Evolutionary conservation across 1,140 invertebrate genomes (phyloP).

Genomic region (Drosophila sp.): DNA sequence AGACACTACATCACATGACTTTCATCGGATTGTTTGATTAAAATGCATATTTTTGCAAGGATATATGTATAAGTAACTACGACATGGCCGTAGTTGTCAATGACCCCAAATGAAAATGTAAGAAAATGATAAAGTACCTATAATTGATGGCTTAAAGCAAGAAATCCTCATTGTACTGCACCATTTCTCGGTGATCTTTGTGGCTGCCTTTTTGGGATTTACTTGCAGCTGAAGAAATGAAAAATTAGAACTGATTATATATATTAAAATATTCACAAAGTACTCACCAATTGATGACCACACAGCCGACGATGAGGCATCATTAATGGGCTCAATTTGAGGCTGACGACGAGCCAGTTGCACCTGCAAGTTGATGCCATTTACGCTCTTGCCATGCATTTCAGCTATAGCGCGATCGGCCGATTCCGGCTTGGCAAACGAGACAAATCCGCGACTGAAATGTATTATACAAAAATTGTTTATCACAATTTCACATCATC

Average conservation of each 20-base stretch:
- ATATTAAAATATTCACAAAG: neutral
- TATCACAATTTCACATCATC: constrained; percentile 13
- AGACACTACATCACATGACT: too few species aligned
- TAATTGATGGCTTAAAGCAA: constrained; percentile 46
- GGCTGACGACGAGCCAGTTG: constrained; percentile 92
- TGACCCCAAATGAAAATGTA: neutral
- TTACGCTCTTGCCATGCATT: constrained; percentile 92
- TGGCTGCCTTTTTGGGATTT: constrained; percentile 92
- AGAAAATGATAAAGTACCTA: neutral
- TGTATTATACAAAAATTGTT: neutral
- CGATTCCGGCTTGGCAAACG: constrained; percentile 94
- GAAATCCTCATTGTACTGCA: constrained; percentile 87
- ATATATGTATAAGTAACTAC: neutral
- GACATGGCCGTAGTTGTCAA: neutral
- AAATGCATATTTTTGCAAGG: neutral
- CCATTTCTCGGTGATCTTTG: constrained; percentile 88
- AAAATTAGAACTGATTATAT: neutral
- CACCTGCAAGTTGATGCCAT: constrained; percentile 90
- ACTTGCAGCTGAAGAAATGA: constrained; percentile 86
- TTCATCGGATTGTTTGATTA: neutral
- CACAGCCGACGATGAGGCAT: constrained; percentile 90
- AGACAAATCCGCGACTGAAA: constrained; percentile 91
- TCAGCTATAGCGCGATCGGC: constrained; percentile 94
- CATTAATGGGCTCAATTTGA: constrained; percentile 90
- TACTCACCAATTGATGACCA: constrained; percentile 90